Percentiles rank a stretch among this genome's conserved stretches.
These are phyloP conservation scores for Empis livida DNA, from an alignment of 2,888 invertebrate species.

Conservation along the genomic window DNA sequence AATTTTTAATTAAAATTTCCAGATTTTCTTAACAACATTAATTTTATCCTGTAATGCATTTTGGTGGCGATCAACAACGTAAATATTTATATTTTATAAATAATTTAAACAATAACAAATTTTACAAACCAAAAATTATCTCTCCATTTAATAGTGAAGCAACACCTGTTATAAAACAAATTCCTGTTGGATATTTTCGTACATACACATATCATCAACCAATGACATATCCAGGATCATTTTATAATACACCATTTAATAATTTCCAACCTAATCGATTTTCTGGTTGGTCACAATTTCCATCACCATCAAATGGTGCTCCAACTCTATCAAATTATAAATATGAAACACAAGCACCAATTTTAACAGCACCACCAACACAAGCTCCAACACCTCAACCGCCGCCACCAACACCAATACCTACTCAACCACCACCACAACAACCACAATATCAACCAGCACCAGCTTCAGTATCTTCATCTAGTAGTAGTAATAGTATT, in stretches of 20 bases:
- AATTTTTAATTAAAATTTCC: background rate
- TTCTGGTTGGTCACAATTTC: constrained; percentile 7
- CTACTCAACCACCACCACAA: constrained; percentile 1
- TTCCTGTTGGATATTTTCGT: constrained; percentile 15
- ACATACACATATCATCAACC: constrained; percentile 15
- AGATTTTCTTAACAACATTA: constrained; percentile 8
- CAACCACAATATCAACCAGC: background rate
- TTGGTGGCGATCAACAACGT: constrained; percentile 13
- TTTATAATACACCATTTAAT: constrained; percentile 4
- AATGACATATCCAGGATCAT: constrained; percentile 9
- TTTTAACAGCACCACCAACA: constrained; percentile 3
- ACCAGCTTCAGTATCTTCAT: background rate
- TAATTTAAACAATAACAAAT: too few relatives aligned
- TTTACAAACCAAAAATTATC: background rate
- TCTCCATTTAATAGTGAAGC: constrained; percentile 3
- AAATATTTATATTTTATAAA: constrained; percentile 1
- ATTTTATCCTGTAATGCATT: constrained; percentile 11
- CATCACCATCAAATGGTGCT: background rate
- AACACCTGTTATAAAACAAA: constrained; percentile 11
- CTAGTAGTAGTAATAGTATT: background rate
- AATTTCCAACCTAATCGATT: constrained; percentile 1
- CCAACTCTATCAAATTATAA: background rate
- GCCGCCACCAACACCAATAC: background rate
- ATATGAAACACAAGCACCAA: background rate
- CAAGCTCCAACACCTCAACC: background rate